Evolutionary conservation across 1,140 invertebrate species (phyloP).

Genomic region (Adelges cooleyi): DNA sequence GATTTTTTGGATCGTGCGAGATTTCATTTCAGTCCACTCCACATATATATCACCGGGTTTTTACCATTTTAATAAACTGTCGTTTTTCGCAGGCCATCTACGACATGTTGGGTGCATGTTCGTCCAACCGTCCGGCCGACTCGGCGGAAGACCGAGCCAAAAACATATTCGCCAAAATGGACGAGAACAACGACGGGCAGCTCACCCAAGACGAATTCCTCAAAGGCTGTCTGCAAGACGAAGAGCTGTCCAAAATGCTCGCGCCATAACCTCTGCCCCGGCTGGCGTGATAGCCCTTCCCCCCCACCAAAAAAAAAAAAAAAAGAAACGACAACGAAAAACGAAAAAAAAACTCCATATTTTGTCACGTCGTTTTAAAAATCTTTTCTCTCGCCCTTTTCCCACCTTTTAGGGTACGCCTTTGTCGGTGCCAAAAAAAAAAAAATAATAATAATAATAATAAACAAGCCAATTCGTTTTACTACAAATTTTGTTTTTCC

Average conservation of each 20-base stretch:
- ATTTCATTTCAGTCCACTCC: too few relatives aligned
- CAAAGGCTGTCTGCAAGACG: slow-evolving; percentile 95
- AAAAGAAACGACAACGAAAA: too few relatives aligned
- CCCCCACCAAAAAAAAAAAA: too few relatives aligned
- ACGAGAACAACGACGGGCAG: slow-evolving; percentile 96
- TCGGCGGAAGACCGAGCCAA: slow-evolving; percentile 92
- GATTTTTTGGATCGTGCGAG: too few relatives aligned
- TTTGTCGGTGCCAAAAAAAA: slow-evolving; percentile 13
- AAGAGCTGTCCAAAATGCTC: slow-evolving; percentile 90
- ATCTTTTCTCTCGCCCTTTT: slow-evolving; percentile 15
- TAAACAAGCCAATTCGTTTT: slow-evolving; percentile 1
- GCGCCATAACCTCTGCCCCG: slow-evolving; percentile 58
- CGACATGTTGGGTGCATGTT: slow-evolving; percentile 93
- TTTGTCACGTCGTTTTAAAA: slow-evolving; percentile 12
- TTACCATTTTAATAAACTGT: too few relatives aligned
- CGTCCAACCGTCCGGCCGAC: slow-evolving; percentile 80
- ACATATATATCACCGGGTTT: too few relatives aligned
- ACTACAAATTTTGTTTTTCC: neutral
- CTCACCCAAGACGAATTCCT: slow-evolving; percentile 97
- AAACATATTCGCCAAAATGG: slow-evolving; percentile 99
- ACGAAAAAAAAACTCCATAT: neutral
- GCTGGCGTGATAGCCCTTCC: slow-evolving; percentile 15
- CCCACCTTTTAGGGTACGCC: neutral
- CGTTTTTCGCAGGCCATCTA: slow-evolving; percentile 76
- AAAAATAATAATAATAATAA: neutral